A percentile compares a stretch with the other conserved stretches of the same genome.
Evolutionary conservation across 2,888 invertebrate genomes (phyloP).

Genomic region (Octodonta nipae): DNA sequence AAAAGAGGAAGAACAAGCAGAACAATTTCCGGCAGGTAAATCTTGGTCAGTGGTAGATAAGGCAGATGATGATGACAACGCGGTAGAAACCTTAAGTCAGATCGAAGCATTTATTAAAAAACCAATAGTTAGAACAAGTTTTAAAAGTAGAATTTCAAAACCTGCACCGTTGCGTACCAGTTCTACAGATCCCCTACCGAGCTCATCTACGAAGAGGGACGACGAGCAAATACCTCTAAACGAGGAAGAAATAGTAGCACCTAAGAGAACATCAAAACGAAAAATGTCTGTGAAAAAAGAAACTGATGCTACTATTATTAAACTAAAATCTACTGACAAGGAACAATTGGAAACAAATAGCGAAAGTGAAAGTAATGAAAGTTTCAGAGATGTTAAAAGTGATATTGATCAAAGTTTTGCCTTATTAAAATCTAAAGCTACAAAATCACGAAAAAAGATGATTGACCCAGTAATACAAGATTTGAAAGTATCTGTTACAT

Average conservation of each 20-base stretch:
- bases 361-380: conserved; percentile 5
- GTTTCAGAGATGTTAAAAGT: conserved; percentile 7
- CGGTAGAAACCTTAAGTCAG: conserved; percentile 14
- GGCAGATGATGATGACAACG: too few relatives aligned
- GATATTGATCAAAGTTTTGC: conserved; percentile 13
- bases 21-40: too few relatives aligned
- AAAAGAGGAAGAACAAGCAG: too few relatives aligned
- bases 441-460: conserved; percentile 13
- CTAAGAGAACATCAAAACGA: background rate
- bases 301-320: background rate
- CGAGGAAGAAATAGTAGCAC: background rate
- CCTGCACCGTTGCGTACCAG: too few relatives aligned
- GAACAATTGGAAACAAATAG: conserved; percentile 3
- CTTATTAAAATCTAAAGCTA: conserved; percentile 14
- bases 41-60: too few relatives aligned
- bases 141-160: too few relatives aligned
- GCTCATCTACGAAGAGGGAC: too few relatives aligned
- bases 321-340: background rate
- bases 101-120: conserved; percentile 11
- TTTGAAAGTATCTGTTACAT: conserved; percentile 14
- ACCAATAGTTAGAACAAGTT: too few relatives aligned
- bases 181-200: too few relatives aligned
- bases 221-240: background rate
- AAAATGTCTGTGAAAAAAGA: background rate
- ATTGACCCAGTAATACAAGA: conserved; percentile 7